A percentile compares a stretch with the other conserved stretches of the same genome.
Conservation (phyloP, 2,888 invertebrate species). For the Dimorphilus gyrociliatus region DNA sequence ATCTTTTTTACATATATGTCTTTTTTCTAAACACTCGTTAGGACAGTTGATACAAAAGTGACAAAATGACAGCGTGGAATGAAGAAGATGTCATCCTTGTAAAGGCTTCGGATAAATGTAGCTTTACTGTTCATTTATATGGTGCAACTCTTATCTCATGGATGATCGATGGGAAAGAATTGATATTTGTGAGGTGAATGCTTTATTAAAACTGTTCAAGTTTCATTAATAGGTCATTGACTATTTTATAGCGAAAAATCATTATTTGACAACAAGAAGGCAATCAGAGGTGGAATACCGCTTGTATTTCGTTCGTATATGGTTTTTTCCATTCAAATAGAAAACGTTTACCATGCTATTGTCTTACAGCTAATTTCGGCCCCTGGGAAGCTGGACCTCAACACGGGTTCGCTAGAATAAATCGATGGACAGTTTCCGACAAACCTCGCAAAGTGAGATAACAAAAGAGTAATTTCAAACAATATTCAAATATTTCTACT, state of each 20-base stretch:
- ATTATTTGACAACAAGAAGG: conserved; percentile 84
- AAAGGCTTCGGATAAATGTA: no score
- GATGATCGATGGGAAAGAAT: conserved; percentile 88
- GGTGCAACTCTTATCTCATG: conserved; percentile 91
- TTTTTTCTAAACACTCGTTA: no score
- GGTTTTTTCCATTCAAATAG: conserved; percentile 1
- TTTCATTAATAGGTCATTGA: conserved; percentile 3
- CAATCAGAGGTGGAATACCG: conserved; percentile 88
- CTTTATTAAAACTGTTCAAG: neutral
- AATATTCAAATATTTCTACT: neutral
- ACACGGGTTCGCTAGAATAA: conserved; percentile 85
- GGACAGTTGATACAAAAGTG: no score
- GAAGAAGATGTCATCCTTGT: no score
- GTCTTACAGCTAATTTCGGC: conserved; percentile 70
- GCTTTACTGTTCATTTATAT: no score
- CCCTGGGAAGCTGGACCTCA: conserved; percentile 86
- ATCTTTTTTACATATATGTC: no score
- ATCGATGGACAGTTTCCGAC: conserved; percentile 76
- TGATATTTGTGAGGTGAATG: conserved; percentile 75
- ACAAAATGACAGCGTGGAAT: no score
- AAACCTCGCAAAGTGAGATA: conserved; percentile 54
- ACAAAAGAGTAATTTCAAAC: neutral
- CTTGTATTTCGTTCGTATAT: conserved; percentile 65
- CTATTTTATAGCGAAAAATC: conserved; percentile 53
- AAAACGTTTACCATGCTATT: conserved; percentile 4